Base-by-base conservation (phyloP, 2,797 vertebrate genomes). In the Propithecus deckenii region DNA sequence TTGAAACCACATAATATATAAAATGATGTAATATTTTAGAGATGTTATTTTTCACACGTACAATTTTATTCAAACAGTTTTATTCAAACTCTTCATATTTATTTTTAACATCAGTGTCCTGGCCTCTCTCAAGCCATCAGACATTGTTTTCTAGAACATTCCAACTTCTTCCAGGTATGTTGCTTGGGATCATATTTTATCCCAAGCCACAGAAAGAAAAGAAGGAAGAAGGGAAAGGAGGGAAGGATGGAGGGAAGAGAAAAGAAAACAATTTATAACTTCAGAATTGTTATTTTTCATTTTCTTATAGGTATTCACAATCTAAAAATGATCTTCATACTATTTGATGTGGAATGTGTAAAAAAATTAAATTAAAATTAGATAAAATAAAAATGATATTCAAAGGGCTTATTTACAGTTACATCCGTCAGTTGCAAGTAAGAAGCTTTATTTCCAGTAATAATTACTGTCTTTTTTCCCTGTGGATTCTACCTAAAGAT, bases 281-380 rank as follows among this genome's bases (percentile, higher is more conserved):
- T 81, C 86, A 86, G 69, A 91, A 94, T 63, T 61, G 38, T 76
- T 63, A 14, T 28, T 79, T 91, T 76, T 84, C 57, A 32, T 89
- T 86, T 94, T 84, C 61, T 75, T 67, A 38, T 32, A 52, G 55
- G 55, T 69, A 75, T 79, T 89, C 63, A 65, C 65, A 25, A 52
- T 83, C 48, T 72, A 79, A 91, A 95, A 91, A 50, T 83, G 55
- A 75, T 35, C 78, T 79, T 79, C 32, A 67, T 35, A 32, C 17
- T 67, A 35, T 35, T 35, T 35, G 32, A 67, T 67, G 32, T 7
- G 0, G 57, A 12, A 32, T n/a, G 3, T n/a, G 1, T 65, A n/a
- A 67, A 65, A 67, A 65, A n/a, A 32, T 32, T 6, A 63, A 63
- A 61, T 13, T 13, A 61, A 61, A 61, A 13, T 61, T 5, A 61